Percentiles rank a stretch among this genome's conserved stretches.
Conservation (phyloP, 2,888 invertebrate genomes). For the Eupeodes latifasciatus region DNA sequence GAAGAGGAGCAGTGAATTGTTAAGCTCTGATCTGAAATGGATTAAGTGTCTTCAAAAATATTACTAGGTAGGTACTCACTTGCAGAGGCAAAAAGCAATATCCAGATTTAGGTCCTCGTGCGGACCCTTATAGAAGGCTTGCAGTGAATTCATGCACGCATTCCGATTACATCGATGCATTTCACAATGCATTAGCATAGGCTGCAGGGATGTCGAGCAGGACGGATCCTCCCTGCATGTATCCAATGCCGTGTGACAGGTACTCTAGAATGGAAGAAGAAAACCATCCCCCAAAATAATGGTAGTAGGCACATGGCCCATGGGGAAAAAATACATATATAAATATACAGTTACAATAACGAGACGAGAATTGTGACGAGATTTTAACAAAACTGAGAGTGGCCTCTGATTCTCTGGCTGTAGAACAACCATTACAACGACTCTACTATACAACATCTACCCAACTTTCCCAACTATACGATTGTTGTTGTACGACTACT, state of each 20-base stretch:
- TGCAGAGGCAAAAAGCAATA: conserved; percentile 96
- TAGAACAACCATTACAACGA: conserved; percentile 1
- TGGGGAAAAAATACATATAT: neutral
- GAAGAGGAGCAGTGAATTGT: conserved; percentile 46
- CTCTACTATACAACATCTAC: neutral
- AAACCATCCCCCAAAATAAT: neutral
- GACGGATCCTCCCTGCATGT: conserved; percentile 92
- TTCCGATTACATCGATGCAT: conserved; percentile 91
- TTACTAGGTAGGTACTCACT: conserved; percentile 86
- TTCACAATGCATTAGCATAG: conserved; percentile 94
- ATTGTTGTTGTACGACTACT: neutral
- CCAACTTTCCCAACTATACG: no score
- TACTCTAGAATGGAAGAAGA: conserved; percentile 88
- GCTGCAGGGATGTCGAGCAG: conserved; percentile 91
- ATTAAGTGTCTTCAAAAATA: conserved; percentile 65
- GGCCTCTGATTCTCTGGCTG: conserved; percentile 3
- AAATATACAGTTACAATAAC: conserved; percentile 55
- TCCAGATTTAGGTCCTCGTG: conserved; percentile 93
- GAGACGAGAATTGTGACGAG: conserved; percentile 47
- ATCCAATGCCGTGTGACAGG: conserved; percentile 93
- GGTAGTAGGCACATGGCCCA: neutral
- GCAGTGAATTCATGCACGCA: conserved; percentile 94
- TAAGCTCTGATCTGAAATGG: conserved; percentile 60
- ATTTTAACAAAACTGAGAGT: conserved; percentile 59
- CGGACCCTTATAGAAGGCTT: conserved; percentile 93